Evolutionary conservation across 2,113 vertebrate species (phyloP).

Genomic region (Syngnathus typhle): DNA sequence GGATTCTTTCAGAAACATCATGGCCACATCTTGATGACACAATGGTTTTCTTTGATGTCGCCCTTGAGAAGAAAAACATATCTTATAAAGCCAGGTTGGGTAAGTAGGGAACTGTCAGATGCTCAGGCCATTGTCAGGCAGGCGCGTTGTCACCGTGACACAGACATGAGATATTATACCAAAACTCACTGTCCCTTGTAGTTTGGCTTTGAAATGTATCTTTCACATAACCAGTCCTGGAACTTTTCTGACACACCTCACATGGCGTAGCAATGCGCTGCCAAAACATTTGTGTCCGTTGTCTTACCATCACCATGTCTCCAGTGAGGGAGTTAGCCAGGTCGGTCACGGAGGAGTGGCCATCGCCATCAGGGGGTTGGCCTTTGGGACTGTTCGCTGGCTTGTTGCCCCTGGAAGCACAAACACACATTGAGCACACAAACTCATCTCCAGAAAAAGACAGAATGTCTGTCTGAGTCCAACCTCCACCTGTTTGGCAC

Average conservation of each 20-base stretch:
- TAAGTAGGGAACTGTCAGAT: background rate
- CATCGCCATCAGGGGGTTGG: conserved; percentile 84
- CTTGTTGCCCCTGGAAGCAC: conserved; percentile 81
- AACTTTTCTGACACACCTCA: background rate
- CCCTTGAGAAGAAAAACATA: no score
- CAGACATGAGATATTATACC: background rate
- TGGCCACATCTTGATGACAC: no score
- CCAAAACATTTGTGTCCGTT: conserved; percentile 5
- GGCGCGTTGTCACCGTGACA: background rate
- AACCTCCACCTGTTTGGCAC: conserved; percentile 49
- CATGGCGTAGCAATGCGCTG: background rate
- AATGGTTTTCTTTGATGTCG: no score
- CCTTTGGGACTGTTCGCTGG: conserved; percentile 79
- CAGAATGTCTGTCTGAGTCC: conserved; percentile 50
- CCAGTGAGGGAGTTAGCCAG: conserved; percentile 96
- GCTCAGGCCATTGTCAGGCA: background rate
- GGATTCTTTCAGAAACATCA: no score
- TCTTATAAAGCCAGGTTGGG: no score
- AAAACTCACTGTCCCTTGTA: background rate
- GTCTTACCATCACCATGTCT: conserved; percentile 96
- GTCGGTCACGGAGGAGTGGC: conserved; percentile 89
- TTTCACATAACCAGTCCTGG: background rate
- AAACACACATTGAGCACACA: conserved; percentile 41
- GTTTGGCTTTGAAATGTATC: no score
- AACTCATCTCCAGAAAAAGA: conserved; percentile 44